These are phyloP conservation scores for Alentia gelatinosa DNA, from an alignment of 2,888 invertebrate species.

Conservation along the genomic window DNA sequence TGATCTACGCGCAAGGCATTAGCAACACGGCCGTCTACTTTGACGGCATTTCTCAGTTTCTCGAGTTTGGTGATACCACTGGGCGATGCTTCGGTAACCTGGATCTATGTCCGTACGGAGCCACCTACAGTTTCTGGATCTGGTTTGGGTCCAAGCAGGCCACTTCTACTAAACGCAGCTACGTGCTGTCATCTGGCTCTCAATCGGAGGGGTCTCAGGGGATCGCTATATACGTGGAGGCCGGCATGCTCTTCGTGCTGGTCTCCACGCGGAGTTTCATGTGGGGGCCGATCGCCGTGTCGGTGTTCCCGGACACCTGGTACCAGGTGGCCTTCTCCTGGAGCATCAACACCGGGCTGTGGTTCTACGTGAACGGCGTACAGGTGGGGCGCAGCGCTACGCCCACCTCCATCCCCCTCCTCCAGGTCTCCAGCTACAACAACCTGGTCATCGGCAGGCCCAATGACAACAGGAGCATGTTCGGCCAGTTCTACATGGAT, in stretches of 20 bases:
- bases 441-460: not conserved
- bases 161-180: not conserved
- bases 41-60: constrained; percentile 1
- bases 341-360: constrained; percentile 11
- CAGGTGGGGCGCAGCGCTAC: not conserved
- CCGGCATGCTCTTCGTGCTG: not conserved
- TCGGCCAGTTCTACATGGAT: constrained; percentile 19
- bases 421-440: not conserved
- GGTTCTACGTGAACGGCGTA: constrained; percentile 33
- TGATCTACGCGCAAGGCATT: constrained; percentile 4
- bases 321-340: constrained; percentile 35
- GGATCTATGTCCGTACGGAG: constrained; percentile 27
- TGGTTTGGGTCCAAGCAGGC: constrained; percentile 9
- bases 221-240: constrained; percentile 19
- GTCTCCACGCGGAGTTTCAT: not conserved
- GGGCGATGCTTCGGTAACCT: constrained; percentile 29
- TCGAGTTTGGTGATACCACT: constrained; percentile 12
- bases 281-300: constrained; percentile 12
- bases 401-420: not conserved
- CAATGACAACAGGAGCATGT: not conserved
- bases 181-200: not conserved
- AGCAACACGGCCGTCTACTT: not conserved
- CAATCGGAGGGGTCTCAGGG: not conserved
- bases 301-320: not conserved
- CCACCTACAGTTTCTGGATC: constrained; percentile 32